phyloP scores from a whole-genome alignment of 2,888 invertebrate genomes.

The Synergus laeviventris region DNA sequence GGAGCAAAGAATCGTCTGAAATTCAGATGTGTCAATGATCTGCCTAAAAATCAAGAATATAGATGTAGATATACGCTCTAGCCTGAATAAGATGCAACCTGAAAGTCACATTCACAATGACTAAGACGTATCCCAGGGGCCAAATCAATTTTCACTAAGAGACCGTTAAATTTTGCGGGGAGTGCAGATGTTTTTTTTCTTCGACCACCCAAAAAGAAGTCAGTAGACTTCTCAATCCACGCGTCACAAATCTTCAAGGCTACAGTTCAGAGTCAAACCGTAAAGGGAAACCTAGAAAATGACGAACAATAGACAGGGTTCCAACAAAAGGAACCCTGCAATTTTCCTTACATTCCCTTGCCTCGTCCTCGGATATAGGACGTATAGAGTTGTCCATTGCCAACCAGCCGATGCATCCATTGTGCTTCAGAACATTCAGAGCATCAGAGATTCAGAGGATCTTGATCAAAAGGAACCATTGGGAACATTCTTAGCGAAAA shows the following conservation, averaged over 20 bases:
- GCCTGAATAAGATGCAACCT: constrained; percentile 21
- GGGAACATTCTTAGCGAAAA: neutral
- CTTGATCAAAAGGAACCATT: neutral
- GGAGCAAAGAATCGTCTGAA: neutral
- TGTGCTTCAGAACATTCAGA: neutral
- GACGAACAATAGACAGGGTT: neutral
- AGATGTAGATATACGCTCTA: too few relatives aligned
- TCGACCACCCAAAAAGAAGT: constrained; percentile 52
- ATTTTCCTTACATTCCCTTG: constrained; percentile 7
- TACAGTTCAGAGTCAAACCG: constrained; percentile 57
- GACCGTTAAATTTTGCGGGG: constrained; percentile 65
- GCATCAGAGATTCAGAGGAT: neutral
- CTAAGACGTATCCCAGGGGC: constrained; percentile 55
- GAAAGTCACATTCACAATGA: constrained; percentile 43
- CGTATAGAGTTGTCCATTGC: neutral
- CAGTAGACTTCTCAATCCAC: constrained; percentile 62
- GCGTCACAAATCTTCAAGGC: constrained; percentile 57
- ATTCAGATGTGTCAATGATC: constrained; percentile 17
- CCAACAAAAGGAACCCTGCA: constrained; percentile 17
- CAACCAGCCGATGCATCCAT: constrained; percentile 13
- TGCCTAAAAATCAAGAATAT: neutral
- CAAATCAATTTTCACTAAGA: constrained; percentile 63
- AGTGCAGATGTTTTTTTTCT: constrained; percentile 63
- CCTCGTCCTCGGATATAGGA: constrained; percentile 16
- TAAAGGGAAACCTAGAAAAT: constrained; percentile 54